Evolutionary conservation across 2,113 vertebrate genomes (phyloP), one percentile per base, ranked within the genome.

Genomic region (Cisticola juncidis): DNA sequence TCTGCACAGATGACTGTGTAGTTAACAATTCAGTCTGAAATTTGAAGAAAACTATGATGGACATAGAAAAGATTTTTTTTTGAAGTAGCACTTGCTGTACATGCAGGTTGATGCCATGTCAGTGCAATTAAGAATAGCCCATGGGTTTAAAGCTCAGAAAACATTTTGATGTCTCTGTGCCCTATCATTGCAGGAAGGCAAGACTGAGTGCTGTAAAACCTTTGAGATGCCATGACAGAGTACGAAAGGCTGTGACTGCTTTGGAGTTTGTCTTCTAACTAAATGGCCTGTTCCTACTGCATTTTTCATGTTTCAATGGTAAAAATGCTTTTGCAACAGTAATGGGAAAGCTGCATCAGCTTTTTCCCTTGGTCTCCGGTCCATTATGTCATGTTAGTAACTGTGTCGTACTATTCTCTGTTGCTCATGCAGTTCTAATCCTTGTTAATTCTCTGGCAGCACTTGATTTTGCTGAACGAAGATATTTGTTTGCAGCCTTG

Each of bases 361-460:
- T 25, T 81, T 81, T 96, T 93, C 72, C 44, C 22, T 73, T 88
- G 60, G 60, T 86, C 50, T 86, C 92, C 35, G 61, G 54, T 90
- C 51, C 38, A 73, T 94, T 95, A 86, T 94, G 88, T 95, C 82
- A 68, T 77, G 68, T 82, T 95, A 88, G 64, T 71, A 73, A 71
- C 72, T 81, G 58, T 70, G n/a, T 66, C 2, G 0, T 76, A 14
- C 73, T 83, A 14, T 94, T 94, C 88, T 92, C 69, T 93, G 35
- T 91, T 95, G 88, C 86, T 92, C 82, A 61, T 88, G 94, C 92
- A 94, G 47, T 88, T 92, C 94, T 95, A 97, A 96, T 96, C 88
- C 94, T 73, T 72, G 47, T 81, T 94, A 81, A 94, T 94, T 95
- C 91, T 88, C 38, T 2, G 4, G 35, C 82, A 87, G 31, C 6